Base-by-base conservation (phyloP, 2,113 vertebrate genomes). In the Podarcis muralis region DNA sequence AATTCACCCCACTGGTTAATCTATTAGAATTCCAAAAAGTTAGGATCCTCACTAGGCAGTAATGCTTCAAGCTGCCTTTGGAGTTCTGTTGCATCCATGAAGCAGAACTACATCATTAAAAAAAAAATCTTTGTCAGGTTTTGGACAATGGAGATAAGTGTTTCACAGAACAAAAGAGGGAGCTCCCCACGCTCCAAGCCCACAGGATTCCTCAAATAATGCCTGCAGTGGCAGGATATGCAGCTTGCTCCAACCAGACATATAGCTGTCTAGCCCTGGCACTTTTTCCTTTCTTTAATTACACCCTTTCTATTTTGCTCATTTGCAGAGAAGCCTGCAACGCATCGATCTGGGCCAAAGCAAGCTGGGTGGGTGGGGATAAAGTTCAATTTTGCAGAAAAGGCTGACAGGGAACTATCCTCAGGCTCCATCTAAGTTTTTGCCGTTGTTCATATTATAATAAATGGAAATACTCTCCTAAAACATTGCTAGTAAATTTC, bases 401-500 rank as follows among this genome's bases (percentile, higher is more conserved):
- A 53, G 2, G n/a, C 35, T 72, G 65, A 81, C n/a, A 37, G 66
- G 25, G 27, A 77, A 83, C 23, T 66, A 66, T 76, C 15, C 62
- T 53, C 40, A 77, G 30, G n/a, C 20, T 83, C 13, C 57, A 8
- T 53, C 59, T 77, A 35, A 13, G 59, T 59, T 83, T 23, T 2
- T 69, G 75, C n/a, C 75, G 12, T 62, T 40, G 59, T 83, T 32
- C 72, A 12, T 30, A 68, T 77, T 78, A 83, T 81, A 81, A 87
- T 81, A 81, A 71, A 72, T 43, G 89, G 87, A 57, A 15, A 72
- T 76, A 71, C 3, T 84, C 79, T 90, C 89, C 93, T 48, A 89
- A 91, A 84, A 72, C 43, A 68, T 68, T 80, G 88, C 85, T 91
- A 83, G 81, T 23, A 88, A 83, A 93, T 74, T 81, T 93, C 62